Base-by-base conservation (phyloP, 2,113 vertebrate species). In the Martes martes region DNA sequence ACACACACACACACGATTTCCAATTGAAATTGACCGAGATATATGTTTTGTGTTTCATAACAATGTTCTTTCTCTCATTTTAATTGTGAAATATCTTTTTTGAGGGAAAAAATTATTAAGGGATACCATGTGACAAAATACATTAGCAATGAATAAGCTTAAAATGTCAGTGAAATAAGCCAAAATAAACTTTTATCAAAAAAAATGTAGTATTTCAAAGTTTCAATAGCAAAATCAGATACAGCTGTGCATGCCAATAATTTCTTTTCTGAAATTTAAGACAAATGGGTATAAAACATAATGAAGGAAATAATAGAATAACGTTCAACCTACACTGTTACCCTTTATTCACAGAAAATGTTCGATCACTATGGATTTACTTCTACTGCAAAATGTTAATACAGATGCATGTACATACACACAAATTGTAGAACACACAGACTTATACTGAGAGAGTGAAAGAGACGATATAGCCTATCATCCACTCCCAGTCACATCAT, bases 401-500 rank as follows among this genome's bases (percentile, higher is more conserved):
- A 76, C 11, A 15, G 26, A 42, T 42, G 36, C 59, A 36, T 15
- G 42, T 9, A n/a, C 1, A 50, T 23, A 24, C 1, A 42, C 16
- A 39, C 1, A 31, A 28, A n/a, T 5, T 18, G 19, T 10, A 91
- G 76, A 63, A 24, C 21, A 89, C 28, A 69, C 0, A 36, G 7
- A 19, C 2, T 36, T n/a, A 50, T 36, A 50, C 0, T 28, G 79
- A 50, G 7, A 50, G 3, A 28, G 1, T 42, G 5, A 18, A 23
- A 84, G 8, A 85, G 4, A 36, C 0, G 21, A 4, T 33, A 6
- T 33, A 21, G 36, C 42, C 28, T 42, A 1, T 24, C 11, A 9
- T 23, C 2, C 4, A 36, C 1, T 36, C 31, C 1, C 1, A 19
- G 15, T 45, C 28, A 59, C 1, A 21, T 10, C 3, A 3, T 50